Percentiles rank a stretch among this genome's conserved stretches.
These are phyloP conservation scores for Ochotona princeps DNA, from an alignment of 2,113 vertebrate genomes.

Conservation along the genomic window DNA sequence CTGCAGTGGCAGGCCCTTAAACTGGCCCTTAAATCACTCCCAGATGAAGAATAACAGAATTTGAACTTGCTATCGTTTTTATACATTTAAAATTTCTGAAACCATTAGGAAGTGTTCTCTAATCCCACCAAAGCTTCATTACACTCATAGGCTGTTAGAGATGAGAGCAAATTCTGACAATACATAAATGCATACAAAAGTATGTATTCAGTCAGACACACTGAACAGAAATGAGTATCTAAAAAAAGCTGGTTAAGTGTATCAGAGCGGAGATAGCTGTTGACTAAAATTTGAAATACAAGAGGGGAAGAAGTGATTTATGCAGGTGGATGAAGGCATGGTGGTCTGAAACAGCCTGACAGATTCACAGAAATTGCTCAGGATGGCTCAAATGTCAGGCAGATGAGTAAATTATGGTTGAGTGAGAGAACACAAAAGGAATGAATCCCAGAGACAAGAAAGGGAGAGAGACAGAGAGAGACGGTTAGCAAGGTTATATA, in stretches of 20 bases:
- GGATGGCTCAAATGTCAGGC: neutral
- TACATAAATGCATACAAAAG: neutral
- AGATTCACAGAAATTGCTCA: neutral
- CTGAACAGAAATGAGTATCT: neutral
- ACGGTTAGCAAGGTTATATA: neutral
- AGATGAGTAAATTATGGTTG: neutral
- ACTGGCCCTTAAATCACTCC: neutral
- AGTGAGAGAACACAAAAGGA: neutral
- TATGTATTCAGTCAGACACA: neutral
- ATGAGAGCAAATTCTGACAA: neutral
- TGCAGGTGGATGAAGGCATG: neutral
- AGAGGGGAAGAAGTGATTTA: neutral
- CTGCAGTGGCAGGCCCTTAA: accelerated
- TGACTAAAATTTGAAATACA: neutral
- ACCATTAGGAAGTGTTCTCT: neutral
- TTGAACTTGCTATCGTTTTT: neutral
- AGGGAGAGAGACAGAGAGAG: too few relatives aligned
- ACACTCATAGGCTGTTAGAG: neutral
- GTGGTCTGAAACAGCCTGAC: neutral
- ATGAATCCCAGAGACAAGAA: neutral
- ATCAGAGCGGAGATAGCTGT: neutral
- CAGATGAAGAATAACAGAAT: neutral
- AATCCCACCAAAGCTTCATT: neutral
- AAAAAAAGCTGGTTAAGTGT: neutral
- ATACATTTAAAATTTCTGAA: neutral